phyloP scores from a whole-genome alignment of 2,888 invertebrate genomes.

The Leptopterna dolabrata region DNA sequence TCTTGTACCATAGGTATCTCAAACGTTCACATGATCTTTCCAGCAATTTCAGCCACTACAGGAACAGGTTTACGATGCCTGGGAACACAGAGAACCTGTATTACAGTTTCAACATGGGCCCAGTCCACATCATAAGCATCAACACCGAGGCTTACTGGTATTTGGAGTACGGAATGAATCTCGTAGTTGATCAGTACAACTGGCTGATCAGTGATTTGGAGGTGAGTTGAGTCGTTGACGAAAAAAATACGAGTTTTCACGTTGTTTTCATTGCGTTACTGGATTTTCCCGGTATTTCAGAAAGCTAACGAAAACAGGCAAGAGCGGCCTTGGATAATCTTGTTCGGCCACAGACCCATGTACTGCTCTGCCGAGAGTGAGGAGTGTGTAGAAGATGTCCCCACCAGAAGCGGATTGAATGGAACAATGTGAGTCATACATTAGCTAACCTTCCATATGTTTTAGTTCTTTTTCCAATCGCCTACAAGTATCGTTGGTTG shows the following conservation, averaged over 20 bases:
- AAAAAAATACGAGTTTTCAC: no score
- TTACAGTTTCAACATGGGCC: slow-evolving; percentile 91
- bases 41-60: slow-evolving; percentile 96
- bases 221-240: slow-evolving; percentile 64
- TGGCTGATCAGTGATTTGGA: slow-evolving; percentile 87
- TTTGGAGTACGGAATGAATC: slow-evolving; percentile 84
- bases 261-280: no score
- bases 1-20: no score
- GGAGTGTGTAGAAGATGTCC: not conserved
- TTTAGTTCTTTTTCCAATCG: no score
- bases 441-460: no score
- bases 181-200: slow-evolving; percentile 81
- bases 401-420: slow-evolving; percentile 20
- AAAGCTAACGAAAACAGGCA: slow-evolving; percentile 35
- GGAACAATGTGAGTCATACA: slow-evolving; percentile 72
- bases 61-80: slow-evolving; percentile 92
- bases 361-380: slow-evolving; percentile 30
- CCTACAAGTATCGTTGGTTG: no score
- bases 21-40: slow-evolving; percentile 63
- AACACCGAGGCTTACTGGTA: slow-evolving; percentile 97
- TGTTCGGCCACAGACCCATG: slow-evolving; percentile 51
- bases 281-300: no score
- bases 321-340: slow-evolving; percentile 43
- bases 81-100: slow-evolving; percentile 76
- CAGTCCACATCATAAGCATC: slow-evolving; percentile 89